These are phyloP conservation scores for Festucalex cinctus DNA, from an alignment of 2,113 vertebrate genomes.

Conservation along the genomic window DNA sequence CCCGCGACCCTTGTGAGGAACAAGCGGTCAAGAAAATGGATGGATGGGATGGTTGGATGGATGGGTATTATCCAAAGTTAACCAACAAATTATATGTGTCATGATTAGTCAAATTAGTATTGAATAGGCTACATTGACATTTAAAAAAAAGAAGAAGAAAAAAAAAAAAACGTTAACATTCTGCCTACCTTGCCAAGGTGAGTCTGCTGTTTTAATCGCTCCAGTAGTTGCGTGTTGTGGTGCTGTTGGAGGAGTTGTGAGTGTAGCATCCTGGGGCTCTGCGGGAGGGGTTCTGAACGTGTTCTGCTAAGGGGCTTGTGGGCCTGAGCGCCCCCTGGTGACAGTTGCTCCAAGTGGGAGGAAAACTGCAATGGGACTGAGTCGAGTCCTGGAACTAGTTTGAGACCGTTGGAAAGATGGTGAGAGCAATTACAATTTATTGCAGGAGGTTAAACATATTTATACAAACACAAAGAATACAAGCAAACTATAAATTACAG, in stretches of 20 bases:
- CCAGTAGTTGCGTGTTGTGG: constrained; percentile 70
- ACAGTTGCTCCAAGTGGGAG: constrained; percentile 69
- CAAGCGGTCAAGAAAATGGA: too few relatives aligned
- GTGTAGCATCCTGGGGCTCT: constrained; percentile 77
- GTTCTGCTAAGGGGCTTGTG: constrained; percentile 89
- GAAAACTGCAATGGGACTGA: constrained; percentile 80
- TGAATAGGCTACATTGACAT: neutral
- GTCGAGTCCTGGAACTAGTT: constrained; percentile 79
- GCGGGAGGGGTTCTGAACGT: constrained; percentile 90
- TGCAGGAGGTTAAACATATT: neutral
- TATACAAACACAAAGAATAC: neutral
- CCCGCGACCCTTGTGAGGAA: too few relatives aligned
- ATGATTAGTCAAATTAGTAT: neutral
- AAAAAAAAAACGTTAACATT: neutral
- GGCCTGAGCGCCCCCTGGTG: constrained; percentile 69
- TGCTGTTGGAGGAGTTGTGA: constrained; percentile 83
- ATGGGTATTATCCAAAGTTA: neutral
- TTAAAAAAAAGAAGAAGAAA: too few relatives aligned
- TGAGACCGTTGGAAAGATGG: neutral
- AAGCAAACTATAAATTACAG: neutral
- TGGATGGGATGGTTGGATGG: too few relatives aligned
- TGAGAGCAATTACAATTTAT: neutral
- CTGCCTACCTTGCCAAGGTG: constrained; percentile 62
- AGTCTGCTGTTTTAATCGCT: constrained; percentile 68
- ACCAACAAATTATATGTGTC: neutral